Percentiles rank a stretch among this genome's conserved stretches.
Conservation (phyloP, 2,888 invertebrate species). For the Julus scandinavius region DNA sequence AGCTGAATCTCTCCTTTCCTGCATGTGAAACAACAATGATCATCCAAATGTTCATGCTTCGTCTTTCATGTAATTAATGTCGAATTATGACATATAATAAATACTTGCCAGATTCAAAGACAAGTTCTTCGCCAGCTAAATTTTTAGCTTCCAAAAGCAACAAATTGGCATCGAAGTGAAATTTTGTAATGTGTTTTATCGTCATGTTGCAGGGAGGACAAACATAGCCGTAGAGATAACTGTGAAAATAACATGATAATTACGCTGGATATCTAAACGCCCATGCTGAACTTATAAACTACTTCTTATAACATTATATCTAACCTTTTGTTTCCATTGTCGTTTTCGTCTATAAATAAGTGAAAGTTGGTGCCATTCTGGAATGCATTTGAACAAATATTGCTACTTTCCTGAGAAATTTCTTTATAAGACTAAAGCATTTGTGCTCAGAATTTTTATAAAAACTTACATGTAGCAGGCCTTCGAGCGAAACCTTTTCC, state of each 20-base stretch:
- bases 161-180: background rate
- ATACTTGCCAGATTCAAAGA: background rate
- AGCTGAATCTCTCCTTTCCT: background rate
- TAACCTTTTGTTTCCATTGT: background rate
- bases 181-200: conserved; percentile 12
- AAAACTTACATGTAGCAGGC: background rate
- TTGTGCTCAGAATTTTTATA: background rate
- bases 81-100: background rate
- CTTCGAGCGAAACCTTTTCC: conserved; percentile 3
- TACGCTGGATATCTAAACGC: background rate
- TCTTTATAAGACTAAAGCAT: too few relatives aligned
- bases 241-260: background rate
- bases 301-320: background rate
- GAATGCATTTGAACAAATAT: background rate
- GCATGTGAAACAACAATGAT: background rate
- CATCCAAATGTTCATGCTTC: background rate
- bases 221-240: conserved; percentile 37
- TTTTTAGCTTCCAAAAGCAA: background rate
- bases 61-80: background rate
- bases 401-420: background rate
- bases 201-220: conserved; percentile 32
- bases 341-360: background rate
- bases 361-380: conserved; percentile 21
- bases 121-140: background rate
- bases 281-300: background rate